Evolutionary conservation across 2,113 vertebrate species (phyloP).

Genomic region (Neomonachus schauinslandi): DNA sequence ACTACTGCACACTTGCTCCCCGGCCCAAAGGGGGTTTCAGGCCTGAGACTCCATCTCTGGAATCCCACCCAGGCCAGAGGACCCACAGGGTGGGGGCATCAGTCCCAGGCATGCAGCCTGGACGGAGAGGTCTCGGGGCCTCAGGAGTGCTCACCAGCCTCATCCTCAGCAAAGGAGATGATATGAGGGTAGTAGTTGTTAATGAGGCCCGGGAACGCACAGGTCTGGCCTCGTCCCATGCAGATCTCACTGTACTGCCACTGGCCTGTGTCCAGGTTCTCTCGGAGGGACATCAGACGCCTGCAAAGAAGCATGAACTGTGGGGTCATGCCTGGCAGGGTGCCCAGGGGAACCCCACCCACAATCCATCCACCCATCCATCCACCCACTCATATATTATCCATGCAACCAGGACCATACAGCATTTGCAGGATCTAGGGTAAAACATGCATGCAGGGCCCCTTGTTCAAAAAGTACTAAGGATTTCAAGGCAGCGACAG

Average conservation of each 20-base stretch:
- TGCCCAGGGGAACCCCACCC: background rate
- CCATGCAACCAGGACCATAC: background rate
- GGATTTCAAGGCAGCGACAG: background rate
- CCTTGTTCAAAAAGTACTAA: background rate
- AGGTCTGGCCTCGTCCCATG: conserved; percentile 94
- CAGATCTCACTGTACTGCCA: conserved; percentile 96
- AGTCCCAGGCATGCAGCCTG: accelerated
- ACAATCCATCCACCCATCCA: background rate
- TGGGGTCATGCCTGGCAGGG: background rate
- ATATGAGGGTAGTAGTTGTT: conserved; percentile 96
- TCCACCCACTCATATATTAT: background rate
- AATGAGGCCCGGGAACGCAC: conserved; percentile 94
- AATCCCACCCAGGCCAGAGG: background rate
- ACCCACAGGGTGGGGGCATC: background rate
- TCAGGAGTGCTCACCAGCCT: conserved; percentile 91
- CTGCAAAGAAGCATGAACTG: conserved; percentile 81
- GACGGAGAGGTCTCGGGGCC: background rate
- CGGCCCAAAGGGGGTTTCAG: background rate
- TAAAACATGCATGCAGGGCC: background rate
- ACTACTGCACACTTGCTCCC: background rate
- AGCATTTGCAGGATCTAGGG: background rate
- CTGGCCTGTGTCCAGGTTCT: conserved; percentile 85
- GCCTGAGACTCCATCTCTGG: background rate
- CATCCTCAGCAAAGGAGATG: conserved; percentile 98
- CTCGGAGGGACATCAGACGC: conserved; percentile 94